These are phyloP conservation scores for Eupithecia subfuscata DNA, from an alignment of 2,888 invertebrate species.

Conservation along the genomic window DNA sequence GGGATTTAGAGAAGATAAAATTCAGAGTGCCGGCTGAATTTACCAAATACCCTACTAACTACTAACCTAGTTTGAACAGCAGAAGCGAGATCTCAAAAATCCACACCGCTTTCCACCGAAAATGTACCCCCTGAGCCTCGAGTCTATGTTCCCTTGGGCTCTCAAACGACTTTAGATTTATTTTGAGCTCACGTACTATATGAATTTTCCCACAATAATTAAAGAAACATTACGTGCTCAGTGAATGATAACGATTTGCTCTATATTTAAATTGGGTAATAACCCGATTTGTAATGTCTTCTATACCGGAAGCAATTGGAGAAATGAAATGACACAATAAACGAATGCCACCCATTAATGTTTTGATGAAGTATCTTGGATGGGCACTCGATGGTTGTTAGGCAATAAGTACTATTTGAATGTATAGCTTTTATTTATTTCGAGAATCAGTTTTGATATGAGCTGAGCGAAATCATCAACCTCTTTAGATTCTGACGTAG, in stretches of 20 bases:
- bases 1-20: no score
- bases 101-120: neutral
- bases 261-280: slow-evolving; percentile 28
- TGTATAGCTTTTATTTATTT: neutral
- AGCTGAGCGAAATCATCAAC: neutral
- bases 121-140: neutral
- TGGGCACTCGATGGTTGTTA: neutral
- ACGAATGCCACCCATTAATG: neutral
- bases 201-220: neutral
- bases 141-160: no score
- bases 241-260: slow-evolving; percentile 20
- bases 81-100: neutral
- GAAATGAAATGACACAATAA: slow-evolving; percentile 28
- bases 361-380: slow-evolving; percentile 2
- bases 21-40: no score
- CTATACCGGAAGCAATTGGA: slow-evolving; percentile 34
- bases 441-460: neutral
- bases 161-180: no score
- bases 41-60: no score
- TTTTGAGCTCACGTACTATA: no score
- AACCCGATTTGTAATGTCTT: slow-evolving; percentile 33
- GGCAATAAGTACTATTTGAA: neutral
- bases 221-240: slow-evolving; percentile 24
- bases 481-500: neutral
- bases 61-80: no score